Percentiles rank a stretch among this genome's conserved stretches.
Conservation (phyloP, 2,797 vertebrate species). For the Eulemur rubriventer region DNA sequence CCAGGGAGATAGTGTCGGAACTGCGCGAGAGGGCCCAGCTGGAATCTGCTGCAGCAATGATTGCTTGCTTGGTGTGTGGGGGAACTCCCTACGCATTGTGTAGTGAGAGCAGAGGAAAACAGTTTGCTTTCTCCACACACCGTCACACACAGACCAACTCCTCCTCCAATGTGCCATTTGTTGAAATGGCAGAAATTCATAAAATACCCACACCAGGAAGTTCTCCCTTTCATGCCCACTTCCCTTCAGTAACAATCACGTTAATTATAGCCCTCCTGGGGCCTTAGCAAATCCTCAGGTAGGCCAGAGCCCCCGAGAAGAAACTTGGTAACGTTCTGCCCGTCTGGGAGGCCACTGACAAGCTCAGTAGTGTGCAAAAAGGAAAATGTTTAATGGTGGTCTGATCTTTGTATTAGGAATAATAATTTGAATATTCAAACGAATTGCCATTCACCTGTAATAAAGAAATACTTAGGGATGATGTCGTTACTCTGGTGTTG, state of each 20-base stretch:
- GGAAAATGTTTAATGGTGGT: not conserved
- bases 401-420: not conserved
- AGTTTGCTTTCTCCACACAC: not conserved
- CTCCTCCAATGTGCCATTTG: not conserved
- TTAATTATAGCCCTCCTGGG: not conserved
- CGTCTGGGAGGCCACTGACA: not conserved
- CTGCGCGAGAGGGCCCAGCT: not conserved
- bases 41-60: not conserved
- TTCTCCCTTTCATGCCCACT: not conserved
- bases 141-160: not conserved
- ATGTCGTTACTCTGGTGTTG: not conserved
- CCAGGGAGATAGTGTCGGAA: not conserved
- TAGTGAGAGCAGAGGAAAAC: not conserved
- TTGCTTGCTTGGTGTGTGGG: not conserved
- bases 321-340: not conserved
- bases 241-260: not conserved
- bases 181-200: not conserved
- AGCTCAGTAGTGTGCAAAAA: not conserved
- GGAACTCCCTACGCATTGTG: not conserved
- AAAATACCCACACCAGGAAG: not conserved
- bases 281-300: not conserved
- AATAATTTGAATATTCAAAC: slow-evolving; percentile 14
- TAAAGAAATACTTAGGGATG: not conserved
- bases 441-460: not conserved
- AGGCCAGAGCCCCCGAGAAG: not conserved